A percentile compares a stretch with the other conserved stretches of the same genome.
Conservation (phyloP, 1,140 invertebrate genomes). For the Babylonia areolata region DNA sequence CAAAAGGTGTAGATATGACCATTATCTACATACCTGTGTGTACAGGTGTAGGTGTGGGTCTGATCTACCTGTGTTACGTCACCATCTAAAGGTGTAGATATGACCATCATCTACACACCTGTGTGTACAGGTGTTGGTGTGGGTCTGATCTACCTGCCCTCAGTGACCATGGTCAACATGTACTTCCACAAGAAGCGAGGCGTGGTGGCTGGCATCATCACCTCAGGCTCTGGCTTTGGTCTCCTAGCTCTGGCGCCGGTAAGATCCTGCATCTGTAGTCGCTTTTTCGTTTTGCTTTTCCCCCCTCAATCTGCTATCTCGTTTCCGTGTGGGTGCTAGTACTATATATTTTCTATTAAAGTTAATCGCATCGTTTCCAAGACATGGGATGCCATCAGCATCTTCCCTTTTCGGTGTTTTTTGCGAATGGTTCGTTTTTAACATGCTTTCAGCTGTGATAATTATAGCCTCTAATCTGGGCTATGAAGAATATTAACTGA, state of each 20-base stretch:
- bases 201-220: constrained; percentile 96
- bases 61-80: neutral
- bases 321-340: too few relatives aligned
- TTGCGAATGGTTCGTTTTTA: too few relatives aligned
- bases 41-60: neutral
- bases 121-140: constrained; percentile 81
- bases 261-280: neutral
- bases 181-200: constrained; percentile 98
- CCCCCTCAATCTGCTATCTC: too few relatives aligned
- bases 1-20: neutral
- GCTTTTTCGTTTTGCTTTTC: too few relatives aligned
- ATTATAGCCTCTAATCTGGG: too few relatives aligned
- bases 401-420: too few relatives aligned
- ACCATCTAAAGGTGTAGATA: too few relatives aligned
- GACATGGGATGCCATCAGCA: too few relatives aligned
- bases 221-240: constrained; percentile 93
- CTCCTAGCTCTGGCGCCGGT: constrained; percentile 83
- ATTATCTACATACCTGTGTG: neutral
- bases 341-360: too few relatives aligned
- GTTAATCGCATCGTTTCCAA: too few relatives aligned
- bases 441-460: too few relatives aligned
- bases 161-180: constrained; percentile 97
- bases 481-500: too few relatives aligned
- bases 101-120: constrained; percentile 14
- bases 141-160: constrained; percentile 96